Evolutionary conservation across 2,888 invertebrate genomes (phyloP).

Genomic region (Automeris io): DNA sequence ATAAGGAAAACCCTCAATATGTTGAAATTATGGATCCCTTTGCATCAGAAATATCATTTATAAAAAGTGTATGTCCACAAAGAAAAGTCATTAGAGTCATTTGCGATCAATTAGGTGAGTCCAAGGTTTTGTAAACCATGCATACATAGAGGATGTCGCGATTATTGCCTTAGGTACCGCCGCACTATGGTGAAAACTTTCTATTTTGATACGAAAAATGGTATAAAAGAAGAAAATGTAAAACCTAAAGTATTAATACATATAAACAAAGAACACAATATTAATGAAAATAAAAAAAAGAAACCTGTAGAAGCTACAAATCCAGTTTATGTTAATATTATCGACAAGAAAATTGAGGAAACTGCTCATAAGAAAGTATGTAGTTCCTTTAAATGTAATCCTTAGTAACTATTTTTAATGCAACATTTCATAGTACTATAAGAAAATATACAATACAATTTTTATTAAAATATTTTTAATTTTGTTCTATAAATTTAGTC

Average conservation of each 20-base stretch:
- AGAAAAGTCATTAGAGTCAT: constrained; percentile 87
- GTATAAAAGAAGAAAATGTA: neutral
- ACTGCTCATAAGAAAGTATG: neutral
- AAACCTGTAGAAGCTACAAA: constrained; percentile 23
- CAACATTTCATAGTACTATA: too few species aligned
- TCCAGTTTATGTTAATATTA: constrained; percentile 38
- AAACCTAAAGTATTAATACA: neutral
- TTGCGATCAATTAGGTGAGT: constrained; percentile 85
- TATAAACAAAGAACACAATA: constrained; percentile 10
- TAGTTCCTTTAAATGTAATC: too few species aligned
- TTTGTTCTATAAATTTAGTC: too few species aligned
- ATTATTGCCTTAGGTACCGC: too few species aligned
- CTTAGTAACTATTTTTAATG: too few species aligned
- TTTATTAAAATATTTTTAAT: too few species aligned
- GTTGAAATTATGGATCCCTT: constrained; percentile 89
- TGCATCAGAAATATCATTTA: constrained; percentile 88
- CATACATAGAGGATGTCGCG: too few species aligned
- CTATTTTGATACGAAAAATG: neutral
- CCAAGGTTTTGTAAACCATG: too few species aligned
- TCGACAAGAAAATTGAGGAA: constrained; percentile 15
- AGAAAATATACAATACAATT: too few species aligned
- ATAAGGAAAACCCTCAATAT: constrained; percentile 74
- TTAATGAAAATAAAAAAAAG: constrained; percentile 12
- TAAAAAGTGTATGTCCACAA: constrained; percentile 84
- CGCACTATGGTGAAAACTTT: too few species aligned